A percentile compares a stretch with the other conserved stretches of the same genome.
phyloP scores from a whole-genome alignment of 23 tunicate species.

The Oikopleura dioica region DNA sequence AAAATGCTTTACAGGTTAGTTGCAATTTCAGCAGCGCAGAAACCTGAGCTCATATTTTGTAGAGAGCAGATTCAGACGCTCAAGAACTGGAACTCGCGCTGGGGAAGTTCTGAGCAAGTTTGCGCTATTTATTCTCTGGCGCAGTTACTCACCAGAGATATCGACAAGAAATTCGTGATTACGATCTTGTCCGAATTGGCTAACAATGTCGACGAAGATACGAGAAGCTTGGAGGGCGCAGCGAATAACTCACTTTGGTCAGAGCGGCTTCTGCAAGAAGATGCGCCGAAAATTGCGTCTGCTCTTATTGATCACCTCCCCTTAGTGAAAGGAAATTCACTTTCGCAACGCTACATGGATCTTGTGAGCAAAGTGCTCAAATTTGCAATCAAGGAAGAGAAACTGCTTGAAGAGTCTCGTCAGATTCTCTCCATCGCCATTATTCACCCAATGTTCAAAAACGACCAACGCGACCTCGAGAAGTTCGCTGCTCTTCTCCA shows the following conservation, averaged over 20 bases:
- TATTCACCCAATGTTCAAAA: conserved; percentile 75
- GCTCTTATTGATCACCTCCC: not conserved
- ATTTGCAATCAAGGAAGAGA: conserved; percentile 28
- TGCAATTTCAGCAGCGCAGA: too few relatives aligned
- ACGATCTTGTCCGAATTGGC: not conserved
- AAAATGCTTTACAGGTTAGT: too few relatives aligned
- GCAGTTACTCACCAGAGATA: not conserved
- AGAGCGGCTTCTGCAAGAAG: not conserved
- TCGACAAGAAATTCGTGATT: not conserved
- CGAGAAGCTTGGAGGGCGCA: not conserved
- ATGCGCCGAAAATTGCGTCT: not conserved
- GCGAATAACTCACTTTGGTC: not conserved
- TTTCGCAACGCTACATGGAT: conserved; percentile 18
- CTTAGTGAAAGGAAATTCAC: not conserved
- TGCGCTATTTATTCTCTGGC: not conserved
- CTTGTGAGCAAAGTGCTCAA: conserved; percentile 43
- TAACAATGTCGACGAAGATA: not conserved
- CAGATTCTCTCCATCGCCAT: conserved; percentile 60
- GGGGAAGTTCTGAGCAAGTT: not conserved
- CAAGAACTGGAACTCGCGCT: not conserved
- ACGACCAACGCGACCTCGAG: conserved; percentile 4
- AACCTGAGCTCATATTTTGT: too few relatives aligned
- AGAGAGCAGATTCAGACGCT: not conserved
- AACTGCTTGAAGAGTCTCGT: conserved; percentile 69
- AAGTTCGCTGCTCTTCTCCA: too few relatives aligned